These are phyloP conservation scores for Buphagus erythrorhynchus DNA, from an alignment of 2,797 vertebrate genomes.

Conservation along the genomic window DNA sequence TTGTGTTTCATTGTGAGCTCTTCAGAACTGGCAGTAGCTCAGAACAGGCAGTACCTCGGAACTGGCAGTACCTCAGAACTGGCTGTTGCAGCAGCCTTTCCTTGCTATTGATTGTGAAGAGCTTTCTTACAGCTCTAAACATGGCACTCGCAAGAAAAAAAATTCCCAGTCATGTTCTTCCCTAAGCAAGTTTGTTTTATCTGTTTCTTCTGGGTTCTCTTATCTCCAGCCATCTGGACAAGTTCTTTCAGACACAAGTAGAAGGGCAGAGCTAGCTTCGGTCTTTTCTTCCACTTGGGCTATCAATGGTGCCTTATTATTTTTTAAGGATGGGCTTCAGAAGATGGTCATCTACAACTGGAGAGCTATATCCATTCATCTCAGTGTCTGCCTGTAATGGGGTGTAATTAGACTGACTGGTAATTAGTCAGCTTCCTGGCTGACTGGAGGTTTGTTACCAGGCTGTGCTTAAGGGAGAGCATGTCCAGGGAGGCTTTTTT, in stretches of 20 bases:
- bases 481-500: background rate
- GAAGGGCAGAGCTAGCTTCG: background rate
- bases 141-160: background rate
- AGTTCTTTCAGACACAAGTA: background rate
- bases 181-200: background rate
- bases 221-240: background rate
- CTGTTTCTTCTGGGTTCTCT: background rate
- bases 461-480: background rate
- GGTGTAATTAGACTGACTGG: background rate
- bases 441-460: background rate
- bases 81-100: background rate
- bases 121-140: background rate
- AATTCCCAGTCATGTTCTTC: background rate
- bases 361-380: background rate
- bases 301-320: background rate
- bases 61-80: background rate
- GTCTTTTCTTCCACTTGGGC: background rate
- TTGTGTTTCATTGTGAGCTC: background rate
- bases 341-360: background rate
- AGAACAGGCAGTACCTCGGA: background rate
- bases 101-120: background rate
- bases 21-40: background rate
- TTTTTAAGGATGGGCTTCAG: background rate
- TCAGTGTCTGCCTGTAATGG: background rate
- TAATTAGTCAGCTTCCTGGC: too few species aligned